These are phyloP conservation scores for Palythoa heliodiscus DNA, from an alignment of 92 coral and sea anemone species.

Conservation along the genomic window DNA sequence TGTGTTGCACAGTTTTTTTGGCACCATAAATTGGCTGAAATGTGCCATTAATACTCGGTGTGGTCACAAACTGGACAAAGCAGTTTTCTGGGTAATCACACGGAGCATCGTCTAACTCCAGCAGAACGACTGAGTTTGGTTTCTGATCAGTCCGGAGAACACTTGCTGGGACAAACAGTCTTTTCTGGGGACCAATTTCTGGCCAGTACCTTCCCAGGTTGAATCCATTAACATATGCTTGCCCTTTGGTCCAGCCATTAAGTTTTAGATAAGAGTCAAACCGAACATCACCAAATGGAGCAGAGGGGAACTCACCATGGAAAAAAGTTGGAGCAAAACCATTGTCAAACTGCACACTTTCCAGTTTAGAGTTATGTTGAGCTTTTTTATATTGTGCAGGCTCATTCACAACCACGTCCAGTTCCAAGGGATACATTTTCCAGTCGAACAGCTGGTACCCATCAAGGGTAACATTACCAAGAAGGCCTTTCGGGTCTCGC, in stretches of 20 bases:
- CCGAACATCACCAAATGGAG: constrained; percentile 56
- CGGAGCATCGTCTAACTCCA: constrained; percentile 90
- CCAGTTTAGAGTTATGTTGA: background rate
- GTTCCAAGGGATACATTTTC: constrained; percentile 85
- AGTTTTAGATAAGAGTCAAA: constrained; percentile 80
- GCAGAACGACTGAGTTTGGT: constrained; percentile 59
- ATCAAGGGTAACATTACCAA: constrained; percentile 87
- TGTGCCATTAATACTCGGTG: constrained; percentile 85
- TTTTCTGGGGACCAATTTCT: constrained; percentile 87
- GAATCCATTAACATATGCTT: constrained; percentile 88
- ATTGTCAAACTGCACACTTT: constrained; percentile 19
- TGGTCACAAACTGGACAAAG: constrained; percentile 75
- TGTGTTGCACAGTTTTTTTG: no score
- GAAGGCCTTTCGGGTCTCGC: constrained; percentile 92
- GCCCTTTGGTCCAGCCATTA: constrained; percentile 91
- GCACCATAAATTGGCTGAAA: constrained; percentile 47
- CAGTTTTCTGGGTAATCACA: constrained; percentile 79
- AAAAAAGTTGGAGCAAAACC: constrained; percentile 76
- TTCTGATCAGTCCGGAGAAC: constrained; percentile 61
- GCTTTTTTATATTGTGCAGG: background rate
- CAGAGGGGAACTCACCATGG: constrained; percentile 68
- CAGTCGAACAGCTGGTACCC: constrained; percentile 62
- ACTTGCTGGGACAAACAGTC: constrained; percentile 87
- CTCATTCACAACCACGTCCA: constrained; percentile 54
- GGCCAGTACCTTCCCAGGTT: constrained; percentile 99